These are phyloP conservation scores for Corythucha ciliata DNA, from an alignment of 2,888 invertebrate species.

Conservation along the genomic window DNA sequence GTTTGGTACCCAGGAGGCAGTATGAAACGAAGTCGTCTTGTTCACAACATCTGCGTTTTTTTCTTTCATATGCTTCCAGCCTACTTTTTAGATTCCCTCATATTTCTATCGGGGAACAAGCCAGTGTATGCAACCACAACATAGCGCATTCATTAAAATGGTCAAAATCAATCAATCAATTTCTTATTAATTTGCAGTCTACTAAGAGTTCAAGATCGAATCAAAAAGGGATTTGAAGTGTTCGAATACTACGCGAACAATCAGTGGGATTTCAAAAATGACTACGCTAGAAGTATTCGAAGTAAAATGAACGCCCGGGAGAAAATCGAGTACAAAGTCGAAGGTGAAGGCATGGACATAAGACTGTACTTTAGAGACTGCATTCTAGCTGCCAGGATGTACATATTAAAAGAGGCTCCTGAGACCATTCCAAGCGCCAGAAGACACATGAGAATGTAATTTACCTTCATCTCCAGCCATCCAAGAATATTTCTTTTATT, in stretches of 20 bases:
- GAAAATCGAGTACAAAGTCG: conserved; percentile 55
- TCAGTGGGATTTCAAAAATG: conserved; percentile 80
- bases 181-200: conserved; percentile 49
- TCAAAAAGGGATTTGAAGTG: conserved; percentile 76
- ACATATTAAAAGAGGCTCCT: conserved; percentile 72
- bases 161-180: conserved; percentile 3
- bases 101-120: conserved; percentile 72
- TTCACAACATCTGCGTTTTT: conserved; percentile 73
- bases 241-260: conserved; percentile 88
- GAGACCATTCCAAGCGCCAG: conserved; percentile 70
- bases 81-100: conserved; percentile 66
- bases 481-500: too few species aligned
- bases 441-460: conserved; percentile 70
- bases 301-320: conserved; percentile 56
- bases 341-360: conserved; percentile 63
- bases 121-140: conserved; percentile 61
- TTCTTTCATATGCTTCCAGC: conserved; percentile 90
- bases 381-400: conserved; percentile 66
- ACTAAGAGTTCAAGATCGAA: conserved; percentile 70
- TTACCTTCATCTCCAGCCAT: too few species aligned
- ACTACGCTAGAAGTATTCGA: conserved; percentile 51
- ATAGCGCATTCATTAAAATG: not conserved
- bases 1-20: conserved; percentile 81
- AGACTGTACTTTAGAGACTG: conserved; percentile 74
- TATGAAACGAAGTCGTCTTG: conserved; percentile 66